phyloP scores from a whole-genome alignment of 2,113 vertebrate genomes.

The Clarias magur region DNA sequence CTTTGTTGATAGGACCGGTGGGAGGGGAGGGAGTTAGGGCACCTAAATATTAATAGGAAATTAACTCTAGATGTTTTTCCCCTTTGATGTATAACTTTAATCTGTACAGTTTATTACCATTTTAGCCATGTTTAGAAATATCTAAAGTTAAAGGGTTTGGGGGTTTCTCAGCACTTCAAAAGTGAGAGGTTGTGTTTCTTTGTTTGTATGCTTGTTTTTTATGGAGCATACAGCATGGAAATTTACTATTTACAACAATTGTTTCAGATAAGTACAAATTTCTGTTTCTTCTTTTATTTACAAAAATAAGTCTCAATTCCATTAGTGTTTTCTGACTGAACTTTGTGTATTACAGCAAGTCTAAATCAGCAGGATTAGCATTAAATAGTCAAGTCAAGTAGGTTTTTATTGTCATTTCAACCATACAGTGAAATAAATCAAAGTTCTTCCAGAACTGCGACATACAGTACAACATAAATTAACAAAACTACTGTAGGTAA shows the following conservation, averaged over 20 bases:
- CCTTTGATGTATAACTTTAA: constrained; percentile 26
- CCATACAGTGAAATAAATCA: too few relatives aligned
- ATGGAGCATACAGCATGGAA: background rate
- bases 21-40: background rate
- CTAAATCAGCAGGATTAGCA: background rate
- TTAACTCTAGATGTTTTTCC: constrained; percentile 10
- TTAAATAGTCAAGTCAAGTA: background rate
- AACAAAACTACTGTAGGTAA: too few relatives aligned
- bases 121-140: background rate
- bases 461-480: too few relatives aligned
- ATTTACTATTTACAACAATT: background rate
- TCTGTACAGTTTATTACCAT: background rate
- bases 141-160: background rate
- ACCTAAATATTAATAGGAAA: constrained; percentile 38
- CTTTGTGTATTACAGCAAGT: background rate
- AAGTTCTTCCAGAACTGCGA: too few relatives aligned
- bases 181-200: background rate
- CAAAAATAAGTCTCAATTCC: background rate
- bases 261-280: background rate
- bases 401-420: too few relatives aligned
- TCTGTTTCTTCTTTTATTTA: background rate
- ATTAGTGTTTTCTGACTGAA: background rate
- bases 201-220: background rate
- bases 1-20: background rate
- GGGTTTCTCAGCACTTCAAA: background rate